These are phyloP conservation scores for Solen grandis DNA, from an alignment of 1,140 invertebrate species.

Conservation along the genomic window DNA sequence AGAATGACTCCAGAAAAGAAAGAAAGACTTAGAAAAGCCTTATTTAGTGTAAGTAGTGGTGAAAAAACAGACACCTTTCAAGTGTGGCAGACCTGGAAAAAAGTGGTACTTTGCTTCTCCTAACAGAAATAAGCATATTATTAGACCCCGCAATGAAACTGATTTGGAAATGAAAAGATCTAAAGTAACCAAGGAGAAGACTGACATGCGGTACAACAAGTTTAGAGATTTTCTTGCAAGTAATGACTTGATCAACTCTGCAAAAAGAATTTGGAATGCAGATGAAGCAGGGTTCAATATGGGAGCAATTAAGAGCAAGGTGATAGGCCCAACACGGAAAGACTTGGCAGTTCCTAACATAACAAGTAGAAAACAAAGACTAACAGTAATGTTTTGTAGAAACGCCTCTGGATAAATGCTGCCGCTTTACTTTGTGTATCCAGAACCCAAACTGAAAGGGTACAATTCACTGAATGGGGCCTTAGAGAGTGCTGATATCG, in stretches of 20 bases:
- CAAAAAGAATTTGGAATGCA: conserved; percentile 53
- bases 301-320: conserved; percentile 17
- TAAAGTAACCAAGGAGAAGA: conserved; percentile 24
- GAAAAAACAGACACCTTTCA: conserved; percentile 11
- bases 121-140: conserved; percentile 10
- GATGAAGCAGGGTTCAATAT: conserved; percentile 58
- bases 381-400: conserved; percentile 25
- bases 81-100: conserved; percentile 7
- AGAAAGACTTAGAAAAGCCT: conserved; percentile 19
- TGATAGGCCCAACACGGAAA: conserved; percentile 27
- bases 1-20: conserved; percentile 23
- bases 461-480: conserved; percentile 14
- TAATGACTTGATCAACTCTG: conserved; percentile 38
- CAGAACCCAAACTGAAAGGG: conserved; percentile 3
- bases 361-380: conserved; percentile 17
- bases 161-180: conserved; percentile 1
- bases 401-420: conserved; percentile 23
- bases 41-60: conserved; percentile 6
- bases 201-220: conserved; percentile 16
- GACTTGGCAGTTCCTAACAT: not conserved
- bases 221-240: conserved; percentile 35
- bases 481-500: not conserved
- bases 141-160: not conserved
- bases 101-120: conserved; percentile 22
- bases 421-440: conserved; percentile 29